phyloP scores from a whole-genome alignment of 2,113 vertebrate species.

The Chionodraco myersi region DNA sequence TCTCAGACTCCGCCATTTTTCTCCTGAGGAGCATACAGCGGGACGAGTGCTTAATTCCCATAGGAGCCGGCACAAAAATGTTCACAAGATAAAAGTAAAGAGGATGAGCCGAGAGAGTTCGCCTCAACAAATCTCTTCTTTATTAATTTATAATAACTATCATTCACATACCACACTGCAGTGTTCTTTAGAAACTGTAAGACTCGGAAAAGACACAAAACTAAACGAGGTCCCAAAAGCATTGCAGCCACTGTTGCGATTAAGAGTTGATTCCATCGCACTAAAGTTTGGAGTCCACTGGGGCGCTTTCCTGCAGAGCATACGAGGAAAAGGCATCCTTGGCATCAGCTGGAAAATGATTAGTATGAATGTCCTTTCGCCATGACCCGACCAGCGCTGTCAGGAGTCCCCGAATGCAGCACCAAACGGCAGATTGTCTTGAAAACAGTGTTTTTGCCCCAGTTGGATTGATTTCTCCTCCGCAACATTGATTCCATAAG shows the following conservation, averaged over 20 bases:
- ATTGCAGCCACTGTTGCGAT: constrained; percentile 38
- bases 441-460: constrained; percentile 37
- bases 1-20: constrained; percentile 97
- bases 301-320: constrained; percentile 47
- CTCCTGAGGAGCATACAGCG: constrained; percentile 97
- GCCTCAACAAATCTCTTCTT: neutral
- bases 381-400: constrained; percentile 10
- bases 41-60: constrained; percentile 99
- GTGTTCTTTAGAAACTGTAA: constrained; percentile 20
- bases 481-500: constrained; percentile 76
- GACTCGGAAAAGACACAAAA: constrained; percentile 30
- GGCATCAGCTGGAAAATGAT: constrained; percentile 28
- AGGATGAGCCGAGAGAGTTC: neutral
- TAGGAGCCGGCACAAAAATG: constrained; percentile 83
- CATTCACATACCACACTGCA: constrained; percentile 38
- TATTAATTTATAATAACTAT: constrained; percentile 16
- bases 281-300: constrained; percentile 81
- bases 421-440: constrained; percentile 41
- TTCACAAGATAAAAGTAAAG: constrained; percentile 37
- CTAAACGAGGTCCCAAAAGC: constrained; percentile 57
- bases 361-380: constrained; percentile 16
- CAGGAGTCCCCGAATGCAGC: neutral
- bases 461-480: constrained; percentile 63
- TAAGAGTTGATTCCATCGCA: constrained; percentile 67
- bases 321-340: constrained; percentile 42